Conservation (phyloP, 2,797 vertebrate species). For the Alcedo atthis region DNA sequence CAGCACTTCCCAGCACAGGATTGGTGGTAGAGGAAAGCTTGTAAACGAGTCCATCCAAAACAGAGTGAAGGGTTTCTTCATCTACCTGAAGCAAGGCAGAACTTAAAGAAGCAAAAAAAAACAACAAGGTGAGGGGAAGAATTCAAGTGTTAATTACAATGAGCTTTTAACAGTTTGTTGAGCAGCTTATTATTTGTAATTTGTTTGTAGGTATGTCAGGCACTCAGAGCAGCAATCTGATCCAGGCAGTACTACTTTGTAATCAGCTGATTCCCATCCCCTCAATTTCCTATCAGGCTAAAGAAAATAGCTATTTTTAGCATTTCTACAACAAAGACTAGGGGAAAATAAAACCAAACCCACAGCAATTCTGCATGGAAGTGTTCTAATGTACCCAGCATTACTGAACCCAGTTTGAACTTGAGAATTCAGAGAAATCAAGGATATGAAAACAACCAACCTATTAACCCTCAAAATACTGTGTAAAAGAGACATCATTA, state of each 20-base stretch:
- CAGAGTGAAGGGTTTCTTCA: constrained; percentile 75
- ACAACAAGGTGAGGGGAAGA: neutral
- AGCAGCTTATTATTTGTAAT: neutral
- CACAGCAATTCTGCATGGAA: neutral
- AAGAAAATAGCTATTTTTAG: neutral
- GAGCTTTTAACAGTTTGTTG: neutral
- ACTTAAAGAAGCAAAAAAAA: constrained; percentile 63
- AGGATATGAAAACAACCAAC: constrained; percentile 71
- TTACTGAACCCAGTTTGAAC: neutral
- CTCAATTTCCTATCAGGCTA: neutral
- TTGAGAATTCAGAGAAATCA: neutral
- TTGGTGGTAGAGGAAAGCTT: constrained; percentile 87
- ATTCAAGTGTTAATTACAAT: neutral
- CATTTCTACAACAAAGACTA: neutral
- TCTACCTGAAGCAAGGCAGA: constrained; percentile 78
- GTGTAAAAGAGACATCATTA: constrained; percentile 84
- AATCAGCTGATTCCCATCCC: neutral
- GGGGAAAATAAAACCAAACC: accelerated
- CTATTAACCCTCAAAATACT: constrained; percentile 82
- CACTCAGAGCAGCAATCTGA: neutral
- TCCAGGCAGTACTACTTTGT: neutral
- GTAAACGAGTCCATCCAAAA: constrained; percentile 90
- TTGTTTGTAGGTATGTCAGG: neutral
- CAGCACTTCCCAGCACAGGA: constrained; percentile 82
- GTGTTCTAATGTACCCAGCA: neutral